Evolutionary conservation across 2,888 invertebrate species (phyloP), one percentile per base, ranked within the genome.

Genomic region (Hemistola chrysoprasaria): DNA sequence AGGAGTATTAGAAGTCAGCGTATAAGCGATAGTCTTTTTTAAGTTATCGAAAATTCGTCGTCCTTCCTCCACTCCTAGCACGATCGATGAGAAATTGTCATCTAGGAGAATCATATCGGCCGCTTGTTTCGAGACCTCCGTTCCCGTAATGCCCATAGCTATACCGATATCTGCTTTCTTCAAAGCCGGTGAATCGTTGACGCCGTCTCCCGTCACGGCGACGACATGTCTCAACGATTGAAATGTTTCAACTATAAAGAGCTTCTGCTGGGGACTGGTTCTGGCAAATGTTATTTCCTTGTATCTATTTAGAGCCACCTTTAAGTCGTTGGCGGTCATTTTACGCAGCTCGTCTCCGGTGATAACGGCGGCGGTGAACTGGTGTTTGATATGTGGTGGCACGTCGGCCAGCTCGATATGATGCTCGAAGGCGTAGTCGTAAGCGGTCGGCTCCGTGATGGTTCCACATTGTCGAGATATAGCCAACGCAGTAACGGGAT

Each of bases 21-120:
- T 95, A 71, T 96, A 96, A 1, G 94, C 95, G 43, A 96, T 95
- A 0, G 95, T 95, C 78, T 96, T 96, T 68, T 96, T 96, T 59
- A 96, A 81, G 74, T 96, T 96, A 68, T 96, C 96, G 64, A 96
- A 96, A 66, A 96, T 96, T 50, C 95, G 83, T 33, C 95, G 87
- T 1, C 95, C 94, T 79, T 95, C 95, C 69, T 96, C 93, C 2
- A 97, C 93, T 8, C 96, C 96, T 2, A 94, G 92, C 0, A 97
- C 95, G 50, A 97, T 96, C 0, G 96, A 96, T 1, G 95, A 93
- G 71, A 97, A 97, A 77, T 96, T 96, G 67, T 97, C 96, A 62
- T 97, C 96, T 59, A 97, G 82, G 16, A 97, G 84, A 57, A 97
- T 96, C 96, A 97, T 97, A 71, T 97, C 97, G 1, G 97, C 96